Evolutionary conservation across 2,113 vertebrate genomes (phyloP).

Genomic region (Nesoenas mayeri): DNA sequence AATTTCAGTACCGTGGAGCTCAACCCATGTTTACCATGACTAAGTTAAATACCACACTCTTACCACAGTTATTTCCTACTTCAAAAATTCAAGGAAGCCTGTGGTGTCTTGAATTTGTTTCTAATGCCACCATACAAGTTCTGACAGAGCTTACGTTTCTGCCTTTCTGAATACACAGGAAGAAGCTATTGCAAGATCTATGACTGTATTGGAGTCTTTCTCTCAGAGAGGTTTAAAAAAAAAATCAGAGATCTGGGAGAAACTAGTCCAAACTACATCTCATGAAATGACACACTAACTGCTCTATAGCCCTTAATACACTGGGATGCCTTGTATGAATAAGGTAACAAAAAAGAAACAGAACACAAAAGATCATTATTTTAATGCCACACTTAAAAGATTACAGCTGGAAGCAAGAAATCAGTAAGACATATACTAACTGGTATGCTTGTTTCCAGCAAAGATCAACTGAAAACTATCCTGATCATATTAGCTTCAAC

Average conservation of each 20-base stretch:
- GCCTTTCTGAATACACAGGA: not conserved
- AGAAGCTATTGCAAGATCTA: not conserved
- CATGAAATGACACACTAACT: not conserved
- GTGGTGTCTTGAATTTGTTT: not conserved
- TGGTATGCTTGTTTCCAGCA: not conserved
- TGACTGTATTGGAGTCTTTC: not conserved
- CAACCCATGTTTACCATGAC: not conserved
- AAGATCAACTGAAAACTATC: not conserved
- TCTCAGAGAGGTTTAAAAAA: not conserved
- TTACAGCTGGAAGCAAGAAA: not conserved
- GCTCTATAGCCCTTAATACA: not conserved
- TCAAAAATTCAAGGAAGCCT: conserved; percentile 1
- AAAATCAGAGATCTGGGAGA: not conserved
- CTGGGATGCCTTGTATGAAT: not conserved
- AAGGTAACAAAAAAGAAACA: not conserved
- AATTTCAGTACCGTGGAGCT: not conserved
- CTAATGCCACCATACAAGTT: not conserved
- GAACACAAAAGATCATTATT: not conserved
- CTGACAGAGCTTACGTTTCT: not conserved
- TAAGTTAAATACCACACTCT: not conserved
- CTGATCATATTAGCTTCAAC: not conserved
- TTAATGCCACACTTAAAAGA: not conserved
- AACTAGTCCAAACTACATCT: not conserved
- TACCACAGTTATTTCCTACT: conserved; percentile 25
- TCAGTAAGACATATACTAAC: not conserved